Percentiles rank a stretch among this genome's conserved stretches.
phyloP scores from a whole-genome alignment of 2,888 invertebrate genomes.

The Clepsis dumicolana region DNA sequence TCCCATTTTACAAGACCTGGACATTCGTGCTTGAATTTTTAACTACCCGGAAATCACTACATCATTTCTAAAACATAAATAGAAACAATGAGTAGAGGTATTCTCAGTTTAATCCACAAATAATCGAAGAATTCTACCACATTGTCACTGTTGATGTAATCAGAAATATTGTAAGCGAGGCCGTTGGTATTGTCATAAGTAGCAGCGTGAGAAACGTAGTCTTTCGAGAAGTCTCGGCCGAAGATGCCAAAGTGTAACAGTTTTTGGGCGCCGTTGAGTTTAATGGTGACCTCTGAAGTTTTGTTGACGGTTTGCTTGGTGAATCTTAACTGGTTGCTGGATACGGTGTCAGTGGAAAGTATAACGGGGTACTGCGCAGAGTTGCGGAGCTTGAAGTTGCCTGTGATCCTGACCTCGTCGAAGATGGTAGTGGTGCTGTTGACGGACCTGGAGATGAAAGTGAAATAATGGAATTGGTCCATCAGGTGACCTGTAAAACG shows the following conservation, averaged over 20 bases:
- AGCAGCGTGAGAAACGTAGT: conserved; percentile 50
- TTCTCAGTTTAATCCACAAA: conserved; percentile 73
- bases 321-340: conserved; percentile 55
- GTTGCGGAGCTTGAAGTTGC: conserved; percentile 60
- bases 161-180: conserved; percentile 52
- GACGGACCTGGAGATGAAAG: conserved; percentile 59
- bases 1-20: too few relatives aligned
- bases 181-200: conserved; percentile 47
- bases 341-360: conserved; percentile 51
- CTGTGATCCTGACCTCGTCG: conserved; percentile 61
- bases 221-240: conserved; percentile 62
- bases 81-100: conserved; percentile 71
- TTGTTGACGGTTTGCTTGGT: conserved; percentile 47
- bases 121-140: conserved; percentile 74
- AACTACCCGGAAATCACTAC: too few relatives aligned
- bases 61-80: conserved; percentile 81
- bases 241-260: conserved; percentile 65
- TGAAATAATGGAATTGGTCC: background rate
- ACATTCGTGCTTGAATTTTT: too few relatives aligned
- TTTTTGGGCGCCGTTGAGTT: conserved; percentile 54
- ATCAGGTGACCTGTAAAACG: too few relatives aligned
- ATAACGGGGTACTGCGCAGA: conserved; percentile 65
- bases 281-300: conserved; percentile 54
- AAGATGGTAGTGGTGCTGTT: conserved; percentile 61
- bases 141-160: conserved; percentile 67